These are phyloP conservation scores for Botia almorhae DNA, from an alignment of 2,797 vertebrate genomes.

Conservation along the genomic window DNA sequence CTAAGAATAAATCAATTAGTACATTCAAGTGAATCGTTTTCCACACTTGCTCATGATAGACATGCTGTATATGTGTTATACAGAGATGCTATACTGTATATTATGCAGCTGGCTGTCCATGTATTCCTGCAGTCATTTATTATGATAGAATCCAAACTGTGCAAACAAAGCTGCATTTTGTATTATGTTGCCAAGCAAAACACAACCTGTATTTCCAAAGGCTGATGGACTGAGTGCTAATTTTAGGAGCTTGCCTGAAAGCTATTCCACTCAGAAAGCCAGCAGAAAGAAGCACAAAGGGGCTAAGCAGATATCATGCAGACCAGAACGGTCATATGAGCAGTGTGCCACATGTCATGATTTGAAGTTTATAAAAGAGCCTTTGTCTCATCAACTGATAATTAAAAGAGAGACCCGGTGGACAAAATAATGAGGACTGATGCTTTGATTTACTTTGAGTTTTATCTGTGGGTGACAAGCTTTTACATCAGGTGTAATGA, in stretches of 20 bases:
- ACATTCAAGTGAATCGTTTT: neutral
- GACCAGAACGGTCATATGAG: conserved; percentile 36
- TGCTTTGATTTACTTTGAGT: conserved; percentile 51
- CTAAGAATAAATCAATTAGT: neutral
- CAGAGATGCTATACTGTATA: neutral
- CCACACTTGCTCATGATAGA: neutral
- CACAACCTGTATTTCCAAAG: conserved; percentile 29
- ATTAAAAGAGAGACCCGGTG: conserved; percentile 53
- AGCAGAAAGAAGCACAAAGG: conserved; percentile 39
- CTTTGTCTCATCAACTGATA: conserved; percentile 58
- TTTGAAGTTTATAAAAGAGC: conserved; percentile 57
- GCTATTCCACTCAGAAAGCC: conserved; percentile 50
- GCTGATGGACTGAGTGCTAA: conserved; percentile 38
- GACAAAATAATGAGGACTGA: conserved; percentile 51
- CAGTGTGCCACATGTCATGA: conserved; percentile 24
- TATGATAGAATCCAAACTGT: neutral
- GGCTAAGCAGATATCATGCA: conserved; percentile 47
- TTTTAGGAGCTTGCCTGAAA: conserved; percentile 46
- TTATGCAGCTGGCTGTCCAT: neutral
- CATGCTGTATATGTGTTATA: neutral
- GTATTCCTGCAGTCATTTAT: neutral
- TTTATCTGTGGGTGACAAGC: conserved; percentile 43
- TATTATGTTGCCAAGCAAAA: conserved; percentile 16
- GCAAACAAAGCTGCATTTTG: neutral
- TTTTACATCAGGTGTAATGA: conserved; percentile 50